phyloP scores from a whole-genome alignment of 2,113 vertebrate genomes.

The Riparia riparia region DNA sequence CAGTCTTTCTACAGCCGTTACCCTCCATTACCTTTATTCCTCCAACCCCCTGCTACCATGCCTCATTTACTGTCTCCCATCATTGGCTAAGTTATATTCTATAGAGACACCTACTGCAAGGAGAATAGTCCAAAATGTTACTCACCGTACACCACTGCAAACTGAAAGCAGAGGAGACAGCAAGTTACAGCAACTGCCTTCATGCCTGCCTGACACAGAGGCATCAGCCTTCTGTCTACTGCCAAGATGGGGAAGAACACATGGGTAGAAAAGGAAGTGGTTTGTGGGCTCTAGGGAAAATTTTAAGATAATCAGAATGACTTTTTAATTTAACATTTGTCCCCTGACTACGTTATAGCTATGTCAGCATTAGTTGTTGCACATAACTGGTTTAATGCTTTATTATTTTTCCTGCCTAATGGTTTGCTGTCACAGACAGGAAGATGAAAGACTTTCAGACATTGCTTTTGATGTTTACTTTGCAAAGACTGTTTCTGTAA shows the following conservation, averaged over 20 bases:
- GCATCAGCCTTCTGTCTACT: background rate
- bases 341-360: background rate
- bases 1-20: background rate
- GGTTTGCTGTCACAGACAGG: background rate
- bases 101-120: background rate
- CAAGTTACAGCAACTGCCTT: conserved; percentile 54
- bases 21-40: background rate
- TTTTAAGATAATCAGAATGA: background rate
- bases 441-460: background rate
- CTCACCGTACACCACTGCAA: conserved; percentile 70
- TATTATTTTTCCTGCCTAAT: background rate
- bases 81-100: background rate
- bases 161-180: conserved; percentile 67
- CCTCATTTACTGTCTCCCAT: background rate
- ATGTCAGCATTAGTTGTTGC: conserved; percentile 39
- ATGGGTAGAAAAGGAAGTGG: conserved; percentile 73
- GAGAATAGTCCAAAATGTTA: conserved; percentile 39
- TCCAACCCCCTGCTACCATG: background rate
- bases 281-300: conserved; percentile 59
- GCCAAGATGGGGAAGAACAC: background rate
- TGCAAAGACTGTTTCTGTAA: background rate
- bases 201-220: conserved; percentile 69
- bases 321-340: conserved; percentile 24
- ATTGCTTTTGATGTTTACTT: background rate
- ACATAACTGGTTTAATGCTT: background rate